These are phyloP conservation scores for Chaetura pelagica DNA, from an alignment of 2,113 vertebrate species.

Conservation along the genomic window DNA sequence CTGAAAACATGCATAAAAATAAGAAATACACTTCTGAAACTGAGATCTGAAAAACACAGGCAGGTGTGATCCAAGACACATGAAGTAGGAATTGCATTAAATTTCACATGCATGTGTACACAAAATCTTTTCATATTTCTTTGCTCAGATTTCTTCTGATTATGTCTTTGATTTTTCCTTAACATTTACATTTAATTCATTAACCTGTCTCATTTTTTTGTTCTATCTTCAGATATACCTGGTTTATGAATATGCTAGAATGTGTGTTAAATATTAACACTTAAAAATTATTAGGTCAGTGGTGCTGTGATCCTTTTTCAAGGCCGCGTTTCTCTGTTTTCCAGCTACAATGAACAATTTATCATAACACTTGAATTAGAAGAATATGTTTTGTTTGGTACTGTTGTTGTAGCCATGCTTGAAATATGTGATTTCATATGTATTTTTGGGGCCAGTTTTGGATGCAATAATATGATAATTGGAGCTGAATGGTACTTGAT, in stretches of 20 bases:
- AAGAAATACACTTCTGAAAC: neutral
- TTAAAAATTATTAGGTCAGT: neutral
- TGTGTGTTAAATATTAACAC: neutral
- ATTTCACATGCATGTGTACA: neutral
- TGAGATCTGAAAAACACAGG: neutral
- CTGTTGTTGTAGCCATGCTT: neutral
- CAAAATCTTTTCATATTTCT: neutral
- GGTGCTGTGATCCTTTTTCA: neutral
- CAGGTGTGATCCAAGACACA: neutral
- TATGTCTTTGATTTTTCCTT: neutral
- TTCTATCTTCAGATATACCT: neutral
- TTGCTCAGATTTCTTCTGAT: neutral
- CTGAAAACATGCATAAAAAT: neutral
- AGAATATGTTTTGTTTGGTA: neutral
- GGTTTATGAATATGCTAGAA: neutral
- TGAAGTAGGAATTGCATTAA: neutral
- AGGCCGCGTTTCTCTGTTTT: neutral
- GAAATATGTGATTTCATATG: neutral
- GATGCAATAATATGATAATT: neutral
- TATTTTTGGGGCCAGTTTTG: neutral
- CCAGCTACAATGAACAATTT: neutral
- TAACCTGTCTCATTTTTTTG: neutral
- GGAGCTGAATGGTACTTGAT: slow-evolving; percentile 23
- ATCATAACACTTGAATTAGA: neutral
- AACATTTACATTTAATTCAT: neutral